Evolutionary conservation across 1,140 invertebrate genomes (phyloP).

Genomic region (Cyphomyrmex costatus): DNA sequence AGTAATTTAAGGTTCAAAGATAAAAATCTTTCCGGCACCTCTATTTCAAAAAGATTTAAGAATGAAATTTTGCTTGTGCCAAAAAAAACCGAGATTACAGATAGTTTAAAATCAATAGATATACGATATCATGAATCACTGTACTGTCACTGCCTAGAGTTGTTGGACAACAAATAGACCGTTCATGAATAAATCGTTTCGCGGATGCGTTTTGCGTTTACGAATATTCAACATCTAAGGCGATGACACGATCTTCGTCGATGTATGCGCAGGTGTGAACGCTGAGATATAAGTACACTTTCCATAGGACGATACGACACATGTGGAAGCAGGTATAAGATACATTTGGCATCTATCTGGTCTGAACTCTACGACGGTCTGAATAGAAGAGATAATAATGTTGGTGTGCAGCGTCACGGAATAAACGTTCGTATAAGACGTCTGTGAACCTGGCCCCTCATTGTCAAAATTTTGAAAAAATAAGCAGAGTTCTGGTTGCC

Average conservation of each 20-base stretch:
- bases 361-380: background rate
- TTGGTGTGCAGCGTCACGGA: conserved; percentile 1
- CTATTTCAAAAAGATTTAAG: background rate
- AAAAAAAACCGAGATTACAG: background rate
- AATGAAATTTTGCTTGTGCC: too few species aligned
- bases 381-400: conserved; percentile 69
- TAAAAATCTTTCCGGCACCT: too few species aligned
- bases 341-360: background rate
- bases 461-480: too few species aligned
- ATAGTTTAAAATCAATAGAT: background rate
- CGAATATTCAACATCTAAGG: background rate
- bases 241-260: background rate
- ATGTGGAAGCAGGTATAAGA: background rate
- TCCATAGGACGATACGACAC: background rate
- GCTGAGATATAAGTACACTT: background rate
- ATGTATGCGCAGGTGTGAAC: background rate
- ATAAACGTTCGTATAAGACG: conserved; percentile 52
- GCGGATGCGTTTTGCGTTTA: background rate
- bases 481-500: too few species aligned
- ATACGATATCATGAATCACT: background rate
- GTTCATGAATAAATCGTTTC: background rate
- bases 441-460: too few species aligned
- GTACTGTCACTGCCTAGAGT: background rate
- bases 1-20: too few species aligned
- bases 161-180: background rate